Base-by-base conservation (phyloP, 1,140 invertebrate genomes). In the Scaptomyza montana region DNA sequence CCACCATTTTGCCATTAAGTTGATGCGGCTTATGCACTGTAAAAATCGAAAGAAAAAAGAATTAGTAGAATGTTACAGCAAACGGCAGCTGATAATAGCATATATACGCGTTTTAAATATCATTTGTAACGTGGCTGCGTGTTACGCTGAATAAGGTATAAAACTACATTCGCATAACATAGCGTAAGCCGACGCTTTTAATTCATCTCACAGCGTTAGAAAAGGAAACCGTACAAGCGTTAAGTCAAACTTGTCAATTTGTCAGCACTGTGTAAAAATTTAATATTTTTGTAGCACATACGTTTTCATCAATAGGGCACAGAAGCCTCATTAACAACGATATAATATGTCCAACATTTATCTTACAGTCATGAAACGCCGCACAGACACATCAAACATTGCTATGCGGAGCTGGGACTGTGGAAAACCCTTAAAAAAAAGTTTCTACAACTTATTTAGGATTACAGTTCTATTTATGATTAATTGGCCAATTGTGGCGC, bases 141-240 rank as follows among this genome's bases (percentile, higher is more conserved):
- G 85, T 89, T 90, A 89, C 71, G 61, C 71, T 64, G 86, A 89
- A 78, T 73, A 25, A 41, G 16, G 19, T 6, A 1, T 21, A 10
- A 49, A 8, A 36, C 25, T 69, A 86, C 82, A 84, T 89, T 89
- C 84, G 77, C 71, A 89, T 89, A 89, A 89, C 84, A 89, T 89
- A 89, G 84, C 84, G 60, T 85, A 78, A 89, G 85, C 85, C 85
- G 85, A 90, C 85, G 85, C 80, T 81, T 54, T 54, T 2, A 0
- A 89, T 78, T 85, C 1, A 25, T 89, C 74, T 89, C 97, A 77
- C 97, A 93, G 82, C 97, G n/a, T 89, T 70, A 7, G 7, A 49
- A 56, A 66, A 51, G 39, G 49, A 39, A 71, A 75, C 66, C 54
- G 53, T 41, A 16, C 53, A 64, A 69, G 65, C 21, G n/a, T n/a